Evolutionary conservation across 2,888 invertebrate species (phyloP), one percentile per base, ranked within the genome.

Genomic region (Mechanitis mazaeus): DNA sequence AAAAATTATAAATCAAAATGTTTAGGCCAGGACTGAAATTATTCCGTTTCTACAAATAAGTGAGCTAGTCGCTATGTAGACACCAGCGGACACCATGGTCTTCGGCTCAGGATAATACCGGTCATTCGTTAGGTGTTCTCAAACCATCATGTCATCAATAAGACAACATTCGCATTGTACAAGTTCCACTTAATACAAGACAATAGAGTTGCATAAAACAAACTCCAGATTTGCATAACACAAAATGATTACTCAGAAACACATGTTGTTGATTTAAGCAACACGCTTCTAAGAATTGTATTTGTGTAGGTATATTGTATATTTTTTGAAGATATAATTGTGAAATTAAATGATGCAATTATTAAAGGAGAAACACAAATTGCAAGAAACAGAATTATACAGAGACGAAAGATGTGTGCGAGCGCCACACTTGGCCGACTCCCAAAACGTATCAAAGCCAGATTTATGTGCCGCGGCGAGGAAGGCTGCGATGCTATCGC

Each of bases 361-460:
- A 31, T 9, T 31, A 31, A 50, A 50, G 31, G 28, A 11, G n/a
- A 9, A 50, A 50, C 47, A 47, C 6, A 28, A 47, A 47, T 47
- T 47, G 47, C 47, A 47, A n/a, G 20, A 54, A 46, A 54, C 35
- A 59, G 60, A 64, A 60, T 60, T 63, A 64, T 67, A 64, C 64
- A 59, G 61, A 50, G 55, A 59, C 59, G 59, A 63, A 56, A 60
- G 61, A 64, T 63, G 65, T 61, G 64, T 65, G 59, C 58, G 54
- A 61, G 64, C 68, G 60, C 65, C 61, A 61, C 71, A 79, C 77
- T 88, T 89, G 89, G 89, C 89, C 81, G 79, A 78, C 81, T 84
- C 88, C 89, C 89, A 88, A 89, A 87, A 86, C 83, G 83, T 85
- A 87, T 87, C 87, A 83, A 87, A 88, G 83, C 82, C 75, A 85